Evolutionary conservation across 1,140 invertebrate species (phyloP), one percentile per base, ranked within the genome.

Genomic region (Camponotus floridanus): DNA sequence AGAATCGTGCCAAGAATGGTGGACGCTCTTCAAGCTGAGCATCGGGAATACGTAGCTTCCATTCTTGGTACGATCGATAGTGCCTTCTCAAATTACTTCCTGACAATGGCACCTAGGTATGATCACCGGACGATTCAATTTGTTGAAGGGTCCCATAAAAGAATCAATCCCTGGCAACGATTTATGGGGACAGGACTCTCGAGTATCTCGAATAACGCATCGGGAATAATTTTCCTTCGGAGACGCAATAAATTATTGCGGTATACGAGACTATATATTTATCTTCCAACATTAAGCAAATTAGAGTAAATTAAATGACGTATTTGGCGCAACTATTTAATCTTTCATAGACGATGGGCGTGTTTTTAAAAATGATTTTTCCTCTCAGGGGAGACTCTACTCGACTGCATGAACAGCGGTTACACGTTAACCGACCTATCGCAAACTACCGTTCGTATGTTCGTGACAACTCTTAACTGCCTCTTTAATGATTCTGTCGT

Each of bases 91-190:
- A 90, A 90, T 87, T 86, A 85, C 87, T 87, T 90, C 76, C 87
- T 74, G 83, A 87, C 90, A 78, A 78, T 78, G 45, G 76, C 87
- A 89, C 83, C 74, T 83, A 85, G n/a, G 61, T 79, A 89, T 84
- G 84, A 81, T 91, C 84, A 86, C 78, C 79, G 79, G 55, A 74
- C 87, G 71, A 91, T 89, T 89, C 85, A 86, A 87, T 91, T 91
- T 86, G 86, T 85, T 59, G 45, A 21, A 48, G 62, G 64, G 36
- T 45, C 71, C 76, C 76, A 42, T 79, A 62, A 55, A 78, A 73
- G 88, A 68, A 87, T 85, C 78, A 80, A 26, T 26, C 26, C 26
- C 1, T 9, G 21, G 7, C n/a, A 11, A 36, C 62, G 42, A 26
- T 48, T 15, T 76, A 73, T 68, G 39, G 18, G 64, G 26, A 55